phyloP scores from a whole-genome alignment of 1,140 invertebrate species.

The Ooceraea biroi region DNA sequence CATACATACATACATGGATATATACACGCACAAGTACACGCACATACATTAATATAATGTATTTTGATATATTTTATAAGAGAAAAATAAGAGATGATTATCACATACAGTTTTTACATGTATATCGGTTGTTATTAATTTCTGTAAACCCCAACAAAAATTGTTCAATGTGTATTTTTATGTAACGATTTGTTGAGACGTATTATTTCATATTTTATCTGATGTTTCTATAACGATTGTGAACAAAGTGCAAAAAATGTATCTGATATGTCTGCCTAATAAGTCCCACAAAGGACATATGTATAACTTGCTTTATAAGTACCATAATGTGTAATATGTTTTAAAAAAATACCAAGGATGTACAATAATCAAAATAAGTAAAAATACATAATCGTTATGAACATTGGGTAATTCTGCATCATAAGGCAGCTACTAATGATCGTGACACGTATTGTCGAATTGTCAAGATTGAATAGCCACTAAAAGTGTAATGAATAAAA shows the following conservation, averaged over 20 bases:
- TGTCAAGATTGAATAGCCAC: too few relatives aligned
- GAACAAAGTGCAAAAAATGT: slow-evolving; percentile 45
- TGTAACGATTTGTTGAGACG: slow-evolving; percentile 24
- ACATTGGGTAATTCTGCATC: too few relatives aligned
- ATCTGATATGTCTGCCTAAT: slow-evolving; percentile 45
- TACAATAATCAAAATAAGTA: slow-evolving; percentile 76
- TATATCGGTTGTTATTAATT: slow-evolving; percentile 72
- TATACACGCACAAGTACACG: slow-evolving; percentile 46
- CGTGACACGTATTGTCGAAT: too few relatives aligned
- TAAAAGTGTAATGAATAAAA: too few relatives aligned
- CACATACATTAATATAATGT: slow-evolving; percentile 56
- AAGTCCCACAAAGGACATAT: slow-evolving; percentile 75
- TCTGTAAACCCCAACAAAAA: slow-evolving; percentile 62
- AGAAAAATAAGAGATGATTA: not conserved
- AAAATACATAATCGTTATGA: slow-evolving; percentile 74
- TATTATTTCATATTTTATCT: slow-evolving; percentile 41
- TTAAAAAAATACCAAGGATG: slow-evolving; percentile 68
- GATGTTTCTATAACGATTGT: slow-evolving; percentile 42
- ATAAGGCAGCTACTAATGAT: too few relatives aligned
- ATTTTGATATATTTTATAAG: slow-evolving; percentile 68
- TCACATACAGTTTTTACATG: slow-evolving; percentile 57
- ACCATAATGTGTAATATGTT: slow-evolving; percentile 67
- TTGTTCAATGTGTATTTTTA: slow-evolving; percentile 70
- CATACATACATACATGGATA: slow-evolving; percentile 16
- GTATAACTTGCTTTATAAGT: slow-evolving; percentile 70